These are phyloP conservation scores for Carettochelys insculpta DNA, from an alignment of 2,113 vertebrate genomes.

Conservation along the genomic window DNA sequence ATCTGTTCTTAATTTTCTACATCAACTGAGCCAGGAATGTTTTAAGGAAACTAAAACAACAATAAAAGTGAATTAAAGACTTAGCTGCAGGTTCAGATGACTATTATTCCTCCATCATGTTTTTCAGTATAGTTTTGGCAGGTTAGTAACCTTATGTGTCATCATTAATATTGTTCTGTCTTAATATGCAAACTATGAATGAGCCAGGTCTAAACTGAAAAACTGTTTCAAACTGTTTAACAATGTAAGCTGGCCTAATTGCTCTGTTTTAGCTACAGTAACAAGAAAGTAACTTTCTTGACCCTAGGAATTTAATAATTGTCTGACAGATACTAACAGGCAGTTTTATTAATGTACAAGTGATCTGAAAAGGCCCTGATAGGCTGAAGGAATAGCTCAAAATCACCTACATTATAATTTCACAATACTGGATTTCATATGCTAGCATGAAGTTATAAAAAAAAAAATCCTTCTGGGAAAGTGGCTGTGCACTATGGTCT, in stretches of 20 bases:
- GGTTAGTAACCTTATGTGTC: constrained; percentile 31
- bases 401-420: background rate
- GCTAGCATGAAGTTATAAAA: background rate
- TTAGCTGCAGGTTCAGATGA: constrained; percentile 28
- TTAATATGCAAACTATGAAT: background rate
- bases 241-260: background rate
- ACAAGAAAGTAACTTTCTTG: background rate
- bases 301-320: background rate
- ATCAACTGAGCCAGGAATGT: constrained; percentile 43
- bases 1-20: constrained; percentile 58
- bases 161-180: constrained; percentile 17
- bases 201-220: background rate
- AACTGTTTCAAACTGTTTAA: constrained; percentile 5
- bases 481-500: background rate
- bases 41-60: constrained; percentile 53
- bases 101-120: constrained; percentile 36
- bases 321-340: background rate
- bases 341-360: background rate
- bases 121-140: constrained; percentile 54
- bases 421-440: background rate
- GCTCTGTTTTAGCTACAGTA: background rate
- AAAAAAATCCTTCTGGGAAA: background rate
- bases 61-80: constrained; percentile 61
- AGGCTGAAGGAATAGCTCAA: background rate
- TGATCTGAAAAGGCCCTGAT: background rate